Base-by-base conservation (phyloP, 2,888 invertebrate species). In the Hybos culiciformis region DNA sequence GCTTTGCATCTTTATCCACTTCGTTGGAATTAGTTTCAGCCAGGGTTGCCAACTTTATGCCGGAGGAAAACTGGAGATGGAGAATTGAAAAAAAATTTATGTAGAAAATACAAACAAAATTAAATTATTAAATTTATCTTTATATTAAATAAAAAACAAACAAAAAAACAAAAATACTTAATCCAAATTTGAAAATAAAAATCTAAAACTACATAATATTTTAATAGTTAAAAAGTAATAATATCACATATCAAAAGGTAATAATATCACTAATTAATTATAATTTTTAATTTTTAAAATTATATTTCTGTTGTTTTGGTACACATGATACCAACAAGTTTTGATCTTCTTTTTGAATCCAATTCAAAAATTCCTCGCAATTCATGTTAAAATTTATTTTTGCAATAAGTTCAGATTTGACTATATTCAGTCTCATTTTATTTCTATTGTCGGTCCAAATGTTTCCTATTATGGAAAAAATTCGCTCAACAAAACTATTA, bases 61-160 rank as follows among this genome's bases (percentile, higher is more conserved):
- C 32, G 32, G 32, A 6, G 32, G 15, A 32, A 32, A 32, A 32
- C 32, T 32, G 17, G 32, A 32, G 32, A 32, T 32, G 11, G 11
- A 32, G 11, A 32, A 32, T 9, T 38, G 15, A 32, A 33, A 33
- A 33, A 33, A 33, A 33, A 33, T 33, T 33, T 33, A 33, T 33
- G 32, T 33, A 33, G 15, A 33, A 33, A 33, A 33, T 33, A 33
- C 32, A 33, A 33, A 33, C 32, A 33, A 33, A 33, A 33, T 33
- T 33, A 33, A 33, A 33, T 33, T 17, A 33, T 33, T 17, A 33
- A 33, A 33, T 33, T 33, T 18, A 33, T 33, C 32, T 33, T 33
- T 33, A 33, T 33, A 33, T 33, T 33, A 33, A 17, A 33, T 33
- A 33, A 33, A 33, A 33, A 33, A 33, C 32, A 33, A 33, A 33